Evolutionary conservation across 2,888 invertebrate genomes (phyloP).

Genomic region (Vannuccia rotundouncinata): DNA sequence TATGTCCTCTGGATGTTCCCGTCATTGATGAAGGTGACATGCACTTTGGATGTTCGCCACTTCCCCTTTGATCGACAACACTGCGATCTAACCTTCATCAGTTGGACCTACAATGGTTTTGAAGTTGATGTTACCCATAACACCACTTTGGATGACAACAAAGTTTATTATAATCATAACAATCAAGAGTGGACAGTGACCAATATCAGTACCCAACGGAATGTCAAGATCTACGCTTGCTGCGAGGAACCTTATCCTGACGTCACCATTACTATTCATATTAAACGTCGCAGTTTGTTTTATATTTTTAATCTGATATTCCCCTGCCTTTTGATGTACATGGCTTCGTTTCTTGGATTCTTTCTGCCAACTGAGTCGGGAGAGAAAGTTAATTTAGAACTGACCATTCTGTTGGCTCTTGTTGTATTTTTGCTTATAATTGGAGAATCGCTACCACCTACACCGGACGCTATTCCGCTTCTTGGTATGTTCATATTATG

Average conservation of each 20-base stretch:
- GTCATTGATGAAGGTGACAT: conserved; percentile 58
- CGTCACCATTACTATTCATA: conserved; percentile 46
- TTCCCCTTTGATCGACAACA: conserved; percentile 60
- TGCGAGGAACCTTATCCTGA: conserved; percentile 45
- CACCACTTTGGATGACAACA: conserved; percentile 2
- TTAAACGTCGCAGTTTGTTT: conserved; percentile 44
- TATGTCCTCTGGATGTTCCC: conserved; percentile 59
- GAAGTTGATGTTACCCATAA: conserved; percentile 43
- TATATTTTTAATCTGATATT: conserved; percentile 46
- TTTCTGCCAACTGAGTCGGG: conserved; percentile 45
- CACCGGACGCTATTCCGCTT: conserved; percentile 45
- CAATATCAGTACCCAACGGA: conserved; percentile 42
- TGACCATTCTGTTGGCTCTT: conserved; percentile 44
- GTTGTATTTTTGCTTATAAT: conserved; percentile 45
- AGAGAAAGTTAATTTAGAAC: conserved; percentile 45
- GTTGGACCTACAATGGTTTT: conserved; percentile 59
- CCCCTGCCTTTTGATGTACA: conserved; percentile 45
- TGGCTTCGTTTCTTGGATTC: conserved; percentile 45
- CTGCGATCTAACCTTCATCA: conserved; percentile 58
- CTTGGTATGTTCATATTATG: conserved; percentile 42
- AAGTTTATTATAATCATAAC: conserved; percentile 2
- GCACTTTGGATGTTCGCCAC: conserved; percentile 58
- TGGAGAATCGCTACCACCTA: conserved; percentile 46
- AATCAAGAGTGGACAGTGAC: conserved; percentile 42
- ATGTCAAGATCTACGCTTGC: conserved; percentile 44